phyloP scores from a whole-genome alignment of 2,888 invertebrate genomes.

The Globia sparganii region DNA sequence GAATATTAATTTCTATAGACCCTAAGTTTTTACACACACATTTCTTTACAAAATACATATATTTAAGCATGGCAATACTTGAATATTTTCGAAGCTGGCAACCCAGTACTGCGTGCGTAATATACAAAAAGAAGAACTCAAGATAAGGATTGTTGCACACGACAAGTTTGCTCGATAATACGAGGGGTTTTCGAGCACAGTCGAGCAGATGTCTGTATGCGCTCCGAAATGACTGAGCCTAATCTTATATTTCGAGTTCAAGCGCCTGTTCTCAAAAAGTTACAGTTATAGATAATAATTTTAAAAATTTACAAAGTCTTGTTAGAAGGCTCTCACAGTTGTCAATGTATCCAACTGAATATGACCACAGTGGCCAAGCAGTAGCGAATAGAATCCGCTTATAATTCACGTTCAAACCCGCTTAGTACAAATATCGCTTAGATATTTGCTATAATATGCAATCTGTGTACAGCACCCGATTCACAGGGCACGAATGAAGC shows the following conservation, averaged over 20 bases:
- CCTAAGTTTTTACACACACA: conserved; percentile 58
- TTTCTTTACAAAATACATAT: conserved; percentile 56
- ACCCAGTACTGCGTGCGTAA: conserved; percentile 68
- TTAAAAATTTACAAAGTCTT: conserved; percentile 45
- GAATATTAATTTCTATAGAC: conserved; percentile 58
- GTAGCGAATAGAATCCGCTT: conserved; percentile 18
- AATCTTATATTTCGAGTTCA: conserved; percentile 41
- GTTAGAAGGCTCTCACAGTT: conserved; percentile 48
- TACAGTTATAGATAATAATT: conserved; percentile 36
- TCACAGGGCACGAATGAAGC: conserved; percentile 45
- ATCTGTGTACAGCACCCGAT: conserved; percentile 47
- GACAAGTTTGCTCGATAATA: conserved; percentile 42
- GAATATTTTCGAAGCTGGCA: conserved; percentile 76
- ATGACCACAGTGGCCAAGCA: conserved; percentile 16
- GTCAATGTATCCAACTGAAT: conserved; percentile 25
- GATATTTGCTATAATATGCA: conserved; percentile 48
- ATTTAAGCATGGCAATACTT: conserved; percentile 65
- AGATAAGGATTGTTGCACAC: conserved; percentile 45
- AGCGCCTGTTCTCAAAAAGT: conserved; percentile 33
- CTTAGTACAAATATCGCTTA: conserved; percentile 39
- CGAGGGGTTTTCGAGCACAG: conserved; percentile 12
- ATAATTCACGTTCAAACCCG: conserved; percentile 14
- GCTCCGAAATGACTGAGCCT: conserved; percentile 30
- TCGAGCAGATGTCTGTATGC: conserved; percentile 30
- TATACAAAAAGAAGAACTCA: conserved; percentile 60